Evolutionary conservation across 2,888 invertebrate species (phyloP), one percentile per base, ranked within the genome.

Genomic region (Nasonia oneida): DNA sequence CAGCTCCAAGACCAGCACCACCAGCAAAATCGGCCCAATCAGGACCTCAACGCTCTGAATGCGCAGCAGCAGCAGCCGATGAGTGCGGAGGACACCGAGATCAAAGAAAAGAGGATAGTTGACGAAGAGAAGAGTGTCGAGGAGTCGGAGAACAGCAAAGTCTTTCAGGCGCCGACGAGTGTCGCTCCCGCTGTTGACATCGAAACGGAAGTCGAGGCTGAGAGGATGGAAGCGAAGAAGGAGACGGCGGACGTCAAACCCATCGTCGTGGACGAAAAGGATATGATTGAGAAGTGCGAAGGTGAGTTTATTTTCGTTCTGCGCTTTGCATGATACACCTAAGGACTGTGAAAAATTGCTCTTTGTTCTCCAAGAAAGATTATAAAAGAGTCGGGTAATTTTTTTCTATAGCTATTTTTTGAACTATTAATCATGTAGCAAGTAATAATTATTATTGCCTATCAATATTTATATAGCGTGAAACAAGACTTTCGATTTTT

Each of bases 211-310:
- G n/a, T 23, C 1, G 67, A 79, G 15, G n/a, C 18, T 18, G 73
- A 79, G 18, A 75, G 75, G 29, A 15, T 29, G 3, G 77, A 73
- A 1, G n/a, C 29, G 4, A 64, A 61, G 18, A 5, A 37, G 33
- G 71, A 73, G 29, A 0, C 3, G 8, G 74, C 53, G 2, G 73
- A n/a, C 5, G 29, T 64, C 15, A 78, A 87, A 42, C 50, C 71
- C 18, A 90, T 92, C 33, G 90, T 89, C 1, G 90, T 89, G 57
- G 92, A 91, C 74, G 92, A 93, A 84, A 91, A 90, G 81, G 91
- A 92, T 82, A 88, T 91, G 80, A 91, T 92, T 57, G 82, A 89
- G 15, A 92, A 92, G 84, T 90, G 90, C 12, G 91, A 91, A 89
- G 93, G 93, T 92, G 88, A 89, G 89, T 29, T 61, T 61, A 10